phyloP scores from a whole-genome alignment of 2,113 vertebrate genomes.

The Erinaceus europaeus region DNA sequence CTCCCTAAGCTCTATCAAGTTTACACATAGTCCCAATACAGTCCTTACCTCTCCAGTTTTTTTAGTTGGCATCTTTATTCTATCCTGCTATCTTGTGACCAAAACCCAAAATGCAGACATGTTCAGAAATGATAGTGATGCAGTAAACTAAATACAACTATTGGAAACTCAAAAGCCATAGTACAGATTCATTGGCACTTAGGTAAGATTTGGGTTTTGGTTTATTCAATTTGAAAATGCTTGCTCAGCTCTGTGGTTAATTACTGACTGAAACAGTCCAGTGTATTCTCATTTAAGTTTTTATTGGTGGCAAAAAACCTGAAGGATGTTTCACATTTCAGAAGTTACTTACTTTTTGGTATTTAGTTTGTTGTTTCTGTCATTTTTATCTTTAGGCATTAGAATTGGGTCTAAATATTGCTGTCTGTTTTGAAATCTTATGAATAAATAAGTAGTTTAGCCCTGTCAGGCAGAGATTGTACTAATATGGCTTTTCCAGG shows the following conservation, averaged over 20 bases:
- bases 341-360: background rate
- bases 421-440: slow-evolving; percentile 61
- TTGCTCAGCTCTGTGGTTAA: background rate
- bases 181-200: slow-evolving; percentile 10
- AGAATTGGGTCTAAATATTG: background rate
- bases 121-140: background rate
- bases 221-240: background rate
- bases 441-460: slow-evolving; percentile 74
- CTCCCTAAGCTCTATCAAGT: too few relatives aligned
- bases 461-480: slow-evolving; percentile 34
- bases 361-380: slow-evolving; percentile 44
- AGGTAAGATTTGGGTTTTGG: background rate
- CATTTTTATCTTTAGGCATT: slow-evolving; percentile 58
- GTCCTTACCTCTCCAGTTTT: background rate
- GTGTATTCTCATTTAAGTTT: background rate
- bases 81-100: background rate
- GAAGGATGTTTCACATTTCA: background rate
- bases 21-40: too few relatives aligned
- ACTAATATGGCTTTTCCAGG: slow-evolving; percentile 23
- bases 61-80: background rate
- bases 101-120: background rate
- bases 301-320: background rate
- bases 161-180: background rate
- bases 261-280: background rate
- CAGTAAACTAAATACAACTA: background rate